A percentile compares a stretch with the other conserved stretches of the same genome.
These are phyloP conservation scores for Lochmaea capreae DNA, from an alignment of 2,888 invertebrate species.

Conservation along the genomic window DNA sequence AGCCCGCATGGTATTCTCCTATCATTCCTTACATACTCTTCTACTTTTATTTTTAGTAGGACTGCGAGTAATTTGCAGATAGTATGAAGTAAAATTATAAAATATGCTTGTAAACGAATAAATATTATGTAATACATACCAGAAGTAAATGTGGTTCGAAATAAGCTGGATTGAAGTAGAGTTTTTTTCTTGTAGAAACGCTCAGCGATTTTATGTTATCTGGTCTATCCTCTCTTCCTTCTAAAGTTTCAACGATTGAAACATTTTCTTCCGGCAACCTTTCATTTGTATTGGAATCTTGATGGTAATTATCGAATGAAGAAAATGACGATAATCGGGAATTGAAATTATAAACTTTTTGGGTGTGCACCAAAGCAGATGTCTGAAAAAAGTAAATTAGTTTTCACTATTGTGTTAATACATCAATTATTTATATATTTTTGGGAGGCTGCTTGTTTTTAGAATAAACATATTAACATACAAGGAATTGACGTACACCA, in stretches of 20 bases:
- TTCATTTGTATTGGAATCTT: slow-evolving; percentile 74
- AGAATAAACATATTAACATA: too few relatives aligned
- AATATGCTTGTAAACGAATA: slow-evolving; percentile 15
- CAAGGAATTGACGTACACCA: too few relatives aligned
- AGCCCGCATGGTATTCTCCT: not conserved
- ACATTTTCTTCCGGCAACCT: slow-evolving; percentile 86
- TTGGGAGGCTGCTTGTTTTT: too few relatives aligned
- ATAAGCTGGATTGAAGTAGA: slow-evolving; percentile 92
- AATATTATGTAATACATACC: slow-evolving; percentile 67
- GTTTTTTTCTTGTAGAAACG: slow-evolving; percentile 80
- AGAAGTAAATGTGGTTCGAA: slow-evolving; percentile 88
- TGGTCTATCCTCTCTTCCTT: slow-evolving; percentile 73
- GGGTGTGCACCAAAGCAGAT: slow-evolving; percentile 79
- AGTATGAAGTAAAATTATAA: not conserved
- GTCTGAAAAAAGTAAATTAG: slow-evolving; percentile 61
- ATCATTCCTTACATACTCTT: not conserved
- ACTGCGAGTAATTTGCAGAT: slow-evolving; percentile 1
- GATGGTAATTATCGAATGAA: slow-evolving; percentile 59
- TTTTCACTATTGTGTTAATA: not conserved
- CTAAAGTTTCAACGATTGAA: slow-evolving; percentile 84
- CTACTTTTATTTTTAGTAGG: not conserved
- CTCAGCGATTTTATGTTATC: slow-evolving; percentile 74
- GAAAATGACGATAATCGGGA: slow-evolving; percentile 36
- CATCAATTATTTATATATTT: too few relatives aligned
- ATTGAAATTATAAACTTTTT: slow-evolving; percentile 42